These are phyloP conservation scores for Lithosia quadra DNA, from an alignment of 2,888 invertebrate species.

Conservation along the genomic window DNA sequence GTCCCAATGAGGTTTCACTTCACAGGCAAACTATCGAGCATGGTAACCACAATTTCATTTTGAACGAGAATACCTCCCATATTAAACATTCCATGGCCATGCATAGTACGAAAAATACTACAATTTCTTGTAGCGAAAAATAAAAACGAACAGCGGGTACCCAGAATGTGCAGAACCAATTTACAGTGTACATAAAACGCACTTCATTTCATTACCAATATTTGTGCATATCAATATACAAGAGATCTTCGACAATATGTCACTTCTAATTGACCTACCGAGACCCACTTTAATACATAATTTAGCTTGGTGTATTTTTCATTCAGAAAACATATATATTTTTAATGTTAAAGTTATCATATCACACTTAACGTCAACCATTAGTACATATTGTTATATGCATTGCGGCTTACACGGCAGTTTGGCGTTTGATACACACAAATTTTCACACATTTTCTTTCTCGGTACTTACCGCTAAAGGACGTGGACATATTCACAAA, in stretches of 20 bases:
- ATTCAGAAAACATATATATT: conserved; percentile 46
- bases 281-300: conserved; percentile 51
- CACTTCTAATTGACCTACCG: conserved; percentile 70
- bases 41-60: conserved; percentile 58
- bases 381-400: conserved; percentile 80
- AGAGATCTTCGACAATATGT: conserved; percentile 67
- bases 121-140: conserved; percentile 71
- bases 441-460: conserved; percentile 27
- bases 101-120: conserved; percentile 77
- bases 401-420: conserved; percentile 84
- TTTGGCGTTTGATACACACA: conserved; percentile 44
- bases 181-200: conserved; percentile 76
- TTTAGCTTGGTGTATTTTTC: conserved; percentile 48
- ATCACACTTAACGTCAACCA: conserved; percentile 70
- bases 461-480: conserved; percentile 33
- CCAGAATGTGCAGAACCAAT: conserved; percentile 78
- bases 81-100: conserved; percentile 81
- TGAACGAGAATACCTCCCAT: conserved; percentile 51
- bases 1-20: conserved; percentile 59
- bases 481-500: conserved; percentile 22
- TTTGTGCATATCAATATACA: conserved; percentile 63
- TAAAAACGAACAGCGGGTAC: conserved; percentile 72
- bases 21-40: conserved; percentile 64
- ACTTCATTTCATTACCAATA: conserved; percentile 58
- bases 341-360: conserved; percentile 45